Evolutionary conservation across 2,113 vertebrate genomes (phyloP).

Genomic region (Eolophus roseicapilla): DNA sequence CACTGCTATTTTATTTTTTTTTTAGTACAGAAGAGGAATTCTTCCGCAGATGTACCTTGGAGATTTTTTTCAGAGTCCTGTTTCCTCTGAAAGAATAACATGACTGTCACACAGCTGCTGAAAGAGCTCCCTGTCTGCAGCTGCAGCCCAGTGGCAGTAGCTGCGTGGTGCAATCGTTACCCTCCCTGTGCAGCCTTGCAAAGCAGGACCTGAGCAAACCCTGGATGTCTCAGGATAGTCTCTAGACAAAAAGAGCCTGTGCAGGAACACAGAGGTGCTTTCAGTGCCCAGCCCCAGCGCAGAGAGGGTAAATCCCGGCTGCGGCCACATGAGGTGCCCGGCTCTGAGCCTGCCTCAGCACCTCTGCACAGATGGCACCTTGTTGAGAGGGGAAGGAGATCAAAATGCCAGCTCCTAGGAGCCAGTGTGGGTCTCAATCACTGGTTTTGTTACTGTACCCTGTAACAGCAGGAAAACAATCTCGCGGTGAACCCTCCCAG

Average conservation of each 20-base stretch:
- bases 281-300: neutral
- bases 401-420: neutral
- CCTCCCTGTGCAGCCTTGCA: neutral
- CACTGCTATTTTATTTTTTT: neutral
- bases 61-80: neutral
- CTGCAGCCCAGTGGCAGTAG: neutral
- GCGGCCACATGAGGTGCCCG: neutral
- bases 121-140: neutral
- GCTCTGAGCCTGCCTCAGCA: neutral
- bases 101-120: neutral
- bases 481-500: neutral
- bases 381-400: neutral
- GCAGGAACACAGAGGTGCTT: conserved; percentile 25
- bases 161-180: rapidly evolving
- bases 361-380: neutral
- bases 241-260: conserved; percentile 51
- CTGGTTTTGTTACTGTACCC: rapidly evolving
- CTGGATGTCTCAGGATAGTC: neutral
- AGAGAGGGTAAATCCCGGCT: neutral
- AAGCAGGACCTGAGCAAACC: neutral
- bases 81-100: neutral
- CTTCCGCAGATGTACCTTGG: neutral
- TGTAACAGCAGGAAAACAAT: neutral
- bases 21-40: neutral
- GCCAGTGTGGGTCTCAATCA: rapidly evolving